phyloP scores from a whole-genome alignment of 2,797 vertebrate genomes.

The Molothrus aeneus region DNA sequence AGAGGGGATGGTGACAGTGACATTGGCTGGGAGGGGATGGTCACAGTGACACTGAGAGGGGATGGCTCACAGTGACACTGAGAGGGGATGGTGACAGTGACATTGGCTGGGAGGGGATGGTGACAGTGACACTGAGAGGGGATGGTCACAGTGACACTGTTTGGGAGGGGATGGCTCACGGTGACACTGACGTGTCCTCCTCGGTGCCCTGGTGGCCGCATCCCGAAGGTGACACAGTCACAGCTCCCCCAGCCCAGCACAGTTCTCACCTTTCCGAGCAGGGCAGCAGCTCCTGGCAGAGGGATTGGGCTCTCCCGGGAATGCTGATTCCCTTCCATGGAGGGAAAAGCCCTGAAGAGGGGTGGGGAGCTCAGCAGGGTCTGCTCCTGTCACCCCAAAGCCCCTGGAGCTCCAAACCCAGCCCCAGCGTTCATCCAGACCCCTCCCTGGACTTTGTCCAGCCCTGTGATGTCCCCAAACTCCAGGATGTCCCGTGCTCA shows the following conservation, averaged over 20 bases:
- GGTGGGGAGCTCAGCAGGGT: background rate
- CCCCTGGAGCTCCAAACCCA: too few relatives aligned
- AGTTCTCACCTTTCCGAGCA: rapidly evolving
- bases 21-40: too few relatives aligned
- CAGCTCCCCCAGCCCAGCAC: background rate
- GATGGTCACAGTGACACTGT: too few relatives aligned
- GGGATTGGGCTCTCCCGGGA: background rate
- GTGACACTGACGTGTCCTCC: too few relatives aligned
- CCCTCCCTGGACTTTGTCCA: background rate
- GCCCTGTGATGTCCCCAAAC: background rate
- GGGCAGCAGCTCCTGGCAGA: background rate
- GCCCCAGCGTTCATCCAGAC: rapidly evolving
- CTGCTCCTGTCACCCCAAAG: background rate
- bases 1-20: too few relatives aligned
- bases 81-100: too few relatives aligned
- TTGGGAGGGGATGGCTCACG: too few relatives aligned
- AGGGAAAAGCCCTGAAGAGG: background rate
- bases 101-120: too few relatives aligned
- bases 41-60: too few relatives aligned
- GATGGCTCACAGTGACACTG: too few relatives aligned
- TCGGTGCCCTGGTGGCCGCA: background rate
- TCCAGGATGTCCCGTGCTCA: rapidly evolving
- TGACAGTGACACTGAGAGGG: too few relatives aligned
- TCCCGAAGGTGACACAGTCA: background rate
- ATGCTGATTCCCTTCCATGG: rapidly evolving